A percentile compares a stretch with the other conserved stretches of the same genome.
Conservation (phyloP, 2,888 invertebrate genomes). For the Agrochola lota region DNA sequence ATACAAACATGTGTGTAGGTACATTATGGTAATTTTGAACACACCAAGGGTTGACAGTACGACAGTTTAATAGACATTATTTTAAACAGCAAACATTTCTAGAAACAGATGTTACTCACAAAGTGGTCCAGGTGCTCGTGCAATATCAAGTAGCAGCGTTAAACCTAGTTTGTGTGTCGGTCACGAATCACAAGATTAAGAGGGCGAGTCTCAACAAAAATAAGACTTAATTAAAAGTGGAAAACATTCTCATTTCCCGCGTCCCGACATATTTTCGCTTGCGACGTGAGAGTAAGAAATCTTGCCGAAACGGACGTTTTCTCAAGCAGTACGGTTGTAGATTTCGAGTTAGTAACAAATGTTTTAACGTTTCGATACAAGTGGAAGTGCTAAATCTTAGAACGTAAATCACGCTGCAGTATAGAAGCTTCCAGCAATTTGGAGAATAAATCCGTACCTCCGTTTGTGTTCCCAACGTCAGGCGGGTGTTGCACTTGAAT, state of each 20-base stretch:
- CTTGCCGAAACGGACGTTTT: conserved; percentile 67
- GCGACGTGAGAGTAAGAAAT: conserved; percentile 72
- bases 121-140: conserved; percentile 52
- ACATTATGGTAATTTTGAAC: conserved; percentile 57
- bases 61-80: conserved; percentile 51
- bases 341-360: conserved; percentile 82
- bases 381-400: conserved; percentile 84
- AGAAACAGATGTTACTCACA: conserved; percentile 57
- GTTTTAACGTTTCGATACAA: conserved; percentile 85
- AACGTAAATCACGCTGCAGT: conserved; percentile 81
- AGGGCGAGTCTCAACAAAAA: conserved; percentile 75
- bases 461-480: conserved; percentile 76
- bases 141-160: conserved; percentile 53
- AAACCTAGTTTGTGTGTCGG: conserved; percentile 75
- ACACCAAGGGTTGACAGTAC: conserved; percentile 47
- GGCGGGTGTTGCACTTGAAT: conserved; percentile 75
- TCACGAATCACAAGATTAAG: conserved; percentile 78
- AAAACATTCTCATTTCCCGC: conserved; percentile 71
- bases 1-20: conserved; percentile 32
- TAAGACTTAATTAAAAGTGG: conserved; percentile 81
- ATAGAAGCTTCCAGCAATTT: conserved; percentile 75
- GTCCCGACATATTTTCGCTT: conserved; percentile 69
- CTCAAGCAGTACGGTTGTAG: conserved; percentile 73
- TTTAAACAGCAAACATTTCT: conserved; percentile 56
- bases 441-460: conserved; percentile 79